phyloP scores from a whole-genome alignment of 2,797 vertebrate species.

The Menidia menidia region DNA sequence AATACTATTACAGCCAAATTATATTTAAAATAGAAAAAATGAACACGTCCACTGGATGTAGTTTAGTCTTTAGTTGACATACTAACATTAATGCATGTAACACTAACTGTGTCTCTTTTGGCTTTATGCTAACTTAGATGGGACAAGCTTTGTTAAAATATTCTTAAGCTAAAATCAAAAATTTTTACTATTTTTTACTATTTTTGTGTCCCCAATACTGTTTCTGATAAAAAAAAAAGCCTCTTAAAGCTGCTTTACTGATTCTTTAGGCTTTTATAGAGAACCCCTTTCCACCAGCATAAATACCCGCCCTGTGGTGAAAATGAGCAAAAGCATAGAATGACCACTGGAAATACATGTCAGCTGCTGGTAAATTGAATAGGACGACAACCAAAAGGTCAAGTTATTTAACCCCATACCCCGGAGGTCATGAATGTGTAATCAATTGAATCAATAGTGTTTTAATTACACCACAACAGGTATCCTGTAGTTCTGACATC shows the following conservation, averaged over 20 bases:
- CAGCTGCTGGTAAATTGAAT: constrained; percentile 62
- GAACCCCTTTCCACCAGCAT: constrained; percentile 37
- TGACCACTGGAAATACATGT: constrained; percentile 60
- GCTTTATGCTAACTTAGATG: background rate
- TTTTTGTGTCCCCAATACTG: constrained; percentile 12
- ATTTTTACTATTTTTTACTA: background rate
- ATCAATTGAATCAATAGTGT: background rate
- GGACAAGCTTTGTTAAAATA: background rate
- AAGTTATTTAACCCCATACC: constrained; percentile 77
- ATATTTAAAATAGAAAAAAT: background rate
- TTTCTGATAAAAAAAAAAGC: background rate
- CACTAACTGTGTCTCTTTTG: background rate
- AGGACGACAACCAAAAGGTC: constrained; percentile 65
- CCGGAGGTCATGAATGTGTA: constrained; percentile 43
- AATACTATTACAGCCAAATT: background rate
- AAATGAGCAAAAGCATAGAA: constrained; percentile 46
- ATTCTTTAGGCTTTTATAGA: constrained; percentile 9
- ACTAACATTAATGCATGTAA: background rate
- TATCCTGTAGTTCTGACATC: background rate
- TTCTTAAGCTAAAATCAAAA: constrained; percentile 4
- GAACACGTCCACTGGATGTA: background rate
- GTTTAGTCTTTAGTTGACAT: background rate
- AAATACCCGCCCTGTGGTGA: constrained; percentile 40
- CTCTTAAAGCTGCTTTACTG: constrained; percentile 29
- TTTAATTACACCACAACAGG: constrained; percentile 21